These are phyloP conservation scores for Augiades crinisus DNA, from an alignment of 2,888 invertebrate genomes.

Conservation along the genomic window DNA sequence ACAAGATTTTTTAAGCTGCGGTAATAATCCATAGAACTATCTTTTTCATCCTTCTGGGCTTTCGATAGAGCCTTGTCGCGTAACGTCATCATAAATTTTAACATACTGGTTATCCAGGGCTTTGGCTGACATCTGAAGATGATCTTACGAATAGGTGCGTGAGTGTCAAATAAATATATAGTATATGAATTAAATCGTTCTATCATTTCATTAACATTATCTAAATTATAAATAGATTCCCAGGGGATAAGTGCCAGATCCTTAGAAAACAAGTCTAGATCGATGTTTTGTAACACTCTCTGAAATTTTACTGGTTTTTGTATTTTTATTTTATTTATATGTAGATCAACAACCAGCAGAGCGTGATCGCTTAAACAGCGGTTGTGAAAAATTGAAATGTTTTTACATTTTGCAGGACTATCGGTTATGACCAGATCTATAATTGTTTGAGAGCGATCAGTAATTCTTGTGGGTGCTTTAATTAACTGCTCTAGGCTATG, in stretches of 20 bases:
- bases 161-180: constrained; percentile 23
- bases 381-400: not conserved
- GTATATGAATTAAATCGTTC: constrained; percentile 19
- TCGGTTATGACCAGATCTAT: too few species aligned
- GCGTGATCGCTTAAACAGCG: constrained; percentile 21
- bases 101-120: constrained; percentile 30
- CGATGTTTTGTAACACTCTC: not conserved
- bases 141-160: constrained; percentile 24
- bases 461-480: not conserved
- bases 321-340: constrained; percentile 12
- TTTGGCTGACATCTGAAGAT: constrained; percentile 4
- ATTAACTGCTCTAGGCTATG: not conserved
- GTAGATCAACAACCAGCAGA: constrained; percentile 5
- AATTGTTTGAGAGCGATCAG: not conserved
- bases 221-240: not conserved
- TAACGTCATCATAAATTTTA: constrained; percentile 29
- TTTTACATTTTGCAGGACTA: not conserved
- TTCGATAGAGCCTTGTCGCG: constrained; percentile 24
- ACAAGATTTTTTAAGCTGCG: constrained; percentile 26
- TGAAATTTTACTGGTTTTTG: not conserved
- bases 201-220: constrained; percentile 11
- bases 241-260: not conserved
- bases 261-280: not conserved
- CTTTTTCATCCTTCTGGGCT: constrained; percentile 4
- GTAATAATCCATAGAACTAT: constrained; percentile 19